Evolutionary conservation across 2,888 invertebrate species (phyloP), one percentile per base, ranked within the genome.

Genomic region (Polydrusus cervinus): DNA sequence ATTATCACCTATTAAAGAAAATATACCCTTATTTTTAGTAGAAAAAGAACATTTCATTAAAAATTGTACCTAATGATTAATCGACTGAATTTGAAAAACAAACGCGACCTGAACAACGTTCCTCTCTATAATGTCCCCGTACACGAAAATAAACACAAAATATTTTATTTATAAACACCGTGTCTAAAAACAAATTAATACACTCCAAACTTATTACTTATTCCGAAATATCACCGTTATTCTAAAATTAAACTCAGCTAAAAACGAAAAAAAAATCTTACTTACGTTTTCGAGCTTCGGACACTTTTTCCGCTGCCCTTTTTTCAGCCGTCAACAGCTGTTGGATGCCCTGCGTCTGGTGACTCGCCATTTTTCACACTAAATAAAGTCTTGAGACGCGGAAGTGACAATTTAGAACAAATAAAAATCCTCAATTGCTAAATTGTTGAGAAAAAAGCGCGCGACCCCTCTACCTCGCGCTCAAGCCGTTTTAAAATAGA

Each of bases 271-370:
- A 20, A 55, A 49, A 14, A 18, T 38, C 7, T 6, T 16, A 86
- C 87, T 87, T 81, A 88, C 88, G 85, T 86, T 87, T 87, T 80
- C 87, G 83, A 20, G 88, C 88, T 80, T 87, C 87, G 13, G 86
- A 82, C 11, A 88, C 87, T 81, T 87, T 88, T 82, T 87, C 87
- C 25, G 87, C 87, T 20, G 87, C 87, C 79, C 85, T 85, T 82
- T 88, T 87, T 81, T 87, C 87, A 25, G 87, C 87, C 34, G 30
- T 45, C 16, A 69, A 13, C 70, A 87, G 83, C 80, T 87, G 88
- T 80, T 87, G 87, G 78, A 88, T 87, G 71, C 87, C 88, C 77
- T 87, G 87, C n/a, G 86, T 85, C 81, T 87, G 85, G 61, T 79
- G 79, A 80, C 87, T 85, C 71, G 87, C 85, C 87, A 87, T 86